Base-by-base conservation (phyloP, 2,888 invertebrate species). In the Schizotus pectinicornis region DNA sequence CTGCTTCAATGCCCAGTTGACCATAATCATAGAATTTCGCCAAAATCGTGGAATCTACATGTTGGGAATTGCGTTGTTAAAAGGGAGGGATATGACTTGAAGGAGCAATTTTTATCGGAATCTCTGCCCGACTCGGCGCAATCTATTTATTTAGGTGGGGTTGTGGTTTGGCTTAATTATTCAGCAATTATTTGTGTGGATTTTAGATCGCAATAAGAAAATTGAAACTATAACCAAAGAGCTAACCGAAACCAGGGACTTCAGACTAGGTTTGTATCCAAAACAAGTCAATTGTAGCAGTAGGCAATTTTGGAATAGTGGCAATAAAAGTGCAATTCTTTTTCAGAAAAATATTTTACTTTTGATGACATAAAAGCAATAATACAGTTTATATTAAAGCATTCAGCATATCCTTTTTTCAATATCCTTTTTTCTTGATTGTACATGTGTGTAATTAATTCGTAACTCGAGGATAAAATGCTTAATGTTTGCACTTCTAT, bases 71-170 rank as follows among this genome's bases (percentile, higher is more conserved):
- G 84, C 68, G 74, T 76, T 36, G 75, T 83, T 72, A 81, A 76
- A 67, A 72, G 75, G 11, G 79, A 81, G 67, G 82, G 82, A 50
- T 85, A 85, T 63, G 63, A 69, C 30, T 66, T 74, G 53, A 67
- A 77, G 1, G 82, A 82, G 56, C 37, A 76, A 7, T 80, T 82
- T 57, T 69, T 84, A 41, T 81, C 84, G 0, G 80, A 81, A 59
- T 76, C 82, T 22, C 52, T 64, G 42, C 56, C 74, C 42, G 47
- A 74, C 51, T 39, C 69, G 1, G 61, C 67, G 13, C 49, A 72
- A 59, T 75, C 77, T 5, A 76, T 78, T 36, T 71, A 72, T 11
- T 74, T 83, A 66, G 79, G 81, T 81, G 74, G 61, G 37, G 32
- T 46, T 30, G 38, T 46, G 12, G 6, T 42, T 49, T 52, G 34